Conservation (phyloP, 2,888 invertebrate species). For the Drosophila mimetica region DNA sequence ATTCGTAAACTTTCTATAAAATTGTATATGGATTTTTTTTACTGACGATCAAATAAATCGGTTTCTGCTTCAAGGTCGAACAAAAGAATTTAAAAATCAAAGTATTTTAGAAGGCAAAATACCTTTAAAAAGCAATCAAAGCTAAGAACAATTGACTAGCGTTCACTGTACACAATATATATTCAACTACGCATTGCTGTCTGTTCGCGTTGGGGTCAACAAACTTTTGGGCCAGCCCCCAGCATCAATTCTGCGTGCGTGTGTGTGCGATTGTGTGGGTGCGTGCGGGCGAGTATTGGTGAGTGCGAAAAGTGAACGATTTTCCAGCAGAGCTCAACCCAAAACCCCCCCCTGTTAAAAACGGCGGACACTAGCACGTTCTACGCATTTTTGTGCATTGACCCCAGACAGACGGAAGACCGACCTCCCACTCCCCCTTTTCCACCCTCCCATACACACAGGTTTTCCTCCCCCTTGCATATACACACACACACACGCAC, state of each 20-base stretch:
- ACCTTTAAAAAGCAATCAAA: constrained; percentile 4
- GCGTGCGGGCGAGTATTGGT: constrained; percentile 34
- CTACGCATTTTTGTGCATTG: constrained; percentile 78
- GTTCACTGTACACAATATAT: constrained; percentile 26
- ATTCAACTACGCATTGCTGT: constrained; percentile 37
- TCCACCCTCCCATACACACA: constrained; percentile 2
- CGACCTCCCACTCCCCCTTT: constrained; percentile 13
- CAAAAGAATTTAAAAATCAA: not conserved
- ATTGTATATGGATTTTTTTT: too few relatives aligned
- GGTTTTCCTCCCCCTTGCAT: not conserved
- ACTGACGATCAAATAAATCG: too few relatives aligned
- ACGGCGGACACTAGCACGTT: constrained; percentile 55
- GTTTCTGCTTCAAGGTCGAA: too few relatives aligned
- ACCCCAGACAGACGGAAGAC: constrained; percentile 57
- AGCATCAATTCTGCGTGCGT: constrained; percentile 23
- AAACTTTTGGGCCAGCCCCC: constrained; percentile 68
- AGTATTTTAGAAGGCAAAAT: not conserved
- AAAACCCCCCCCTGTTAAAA: constrained; percentile 28
- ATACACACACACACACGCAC: constrained; percentile 10
- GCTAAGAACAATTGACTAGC: constrained; percentile 5
- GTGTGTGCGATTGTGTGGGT: not conserved
- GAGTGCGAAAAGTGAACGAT: constrained; percentile 46
- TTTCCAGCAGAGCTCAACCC: constrained; percentile 28
- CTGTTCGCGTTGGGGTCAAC: constrained; percentile 62
- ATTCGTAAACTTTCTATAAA: too few relatives aligned